phyloP scores from a whole-genome alignment of 2,797 vertebrate genomes.

The Lemur catta region DNA sequence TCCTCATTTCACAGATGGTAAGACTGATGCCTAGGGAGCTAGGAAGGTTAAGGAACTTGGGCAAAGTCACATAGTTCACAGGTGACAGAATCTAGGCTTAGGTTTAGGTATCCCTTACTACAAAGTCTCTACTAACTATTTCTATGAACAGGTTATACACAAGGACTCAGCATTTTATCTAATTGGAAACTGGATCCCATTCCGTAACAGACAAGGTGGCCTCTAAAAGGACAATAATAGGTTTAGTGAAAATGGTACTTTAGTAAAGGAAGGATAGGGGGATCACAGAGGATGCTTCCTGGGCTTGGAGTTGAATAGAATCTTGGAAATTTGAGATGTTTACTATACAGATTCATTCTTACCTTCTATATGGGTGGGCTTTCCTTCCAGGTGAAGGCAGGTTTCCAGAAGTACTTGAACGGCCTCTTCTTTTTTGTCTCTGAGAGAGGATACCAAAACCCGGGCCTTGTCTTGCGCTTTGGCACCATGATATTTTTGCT shows the following conservation, averaged over 20 bases:
- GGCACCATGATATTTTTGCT: constrained; percentile 13
- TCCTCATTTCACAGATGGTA: neutral
- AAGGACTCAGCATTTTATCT: neutral
- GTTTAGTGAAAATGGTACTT: neutral
- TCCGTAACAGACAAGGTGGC: neutral
- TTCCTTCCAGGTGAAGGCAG: neutral
- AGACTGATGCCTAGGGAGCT: neutral
- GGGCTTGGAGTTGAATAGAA: neutral
- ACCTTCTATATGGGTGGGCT: neutral
- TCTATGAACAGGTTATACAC: neutral
- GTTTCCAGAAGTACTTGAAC: neutral
- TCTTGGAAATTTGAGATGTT: neutral
- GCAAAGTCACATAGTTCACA: neutral
- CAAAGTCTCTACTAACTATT: neutral
- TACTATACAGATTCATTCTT: neutral
- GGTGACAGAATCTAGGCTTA: neutral
- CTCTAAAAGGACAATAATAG: neutral
- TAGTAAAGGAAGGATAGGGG: neutral
- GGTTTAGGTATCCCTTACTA: neutral
- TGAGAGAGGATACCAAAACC: neutral
- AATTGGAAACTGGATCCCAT: neutral
- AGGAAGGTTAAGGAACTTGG: neutral
- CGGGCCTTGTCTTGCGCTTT: neutral
- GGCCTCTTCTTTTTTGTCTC: neutral
- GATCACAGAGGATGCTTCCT: neutral